phyloP scores from a whole-genome alignment of 1,140 invertebrate species.

The Tetragonula clypearis region DNA sequence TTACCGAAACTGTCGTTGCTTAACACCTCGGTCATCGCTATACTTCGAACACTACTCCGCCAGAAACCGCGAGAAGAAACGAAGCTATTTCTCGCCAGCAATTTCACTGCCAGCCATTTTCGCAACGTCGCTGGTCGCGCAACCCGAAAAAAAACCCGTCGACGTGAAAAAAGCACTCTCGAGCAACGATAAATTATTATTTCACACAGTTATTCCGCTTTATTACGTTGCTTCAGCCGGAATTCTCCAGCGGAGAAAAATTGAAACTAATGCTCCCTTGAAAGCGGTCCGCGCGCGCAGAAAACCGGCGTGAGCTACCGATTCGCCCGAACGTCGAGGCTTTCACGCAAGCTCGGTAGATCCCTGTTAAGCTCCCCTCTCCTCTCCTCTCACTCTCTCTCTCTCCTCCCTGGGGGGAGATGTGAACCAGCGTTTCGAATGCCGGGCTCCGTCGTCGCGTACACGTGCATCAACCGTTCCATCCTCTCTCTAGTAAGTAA shows the following conservation, averaged over 20 bases:
- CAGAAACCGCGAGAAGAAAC: too few species aligned
- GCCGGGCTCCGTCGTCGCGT: background rate
- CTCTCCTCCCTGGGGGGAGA: background rate
- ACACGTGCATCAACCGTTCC: background rate
- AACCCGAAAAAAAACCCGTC: background rate
- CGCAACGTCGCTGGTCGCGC: too few species aligned
- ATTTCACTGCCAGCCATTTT: background rate
- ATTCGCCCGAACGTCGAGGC: background rate
- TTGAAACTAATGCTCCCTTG: constrained; percentile 1
- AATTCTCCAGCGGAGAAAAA: background rate
- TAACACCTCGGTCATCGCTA: too few species aligned
- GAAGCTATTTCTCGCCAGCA: too few species aligned
- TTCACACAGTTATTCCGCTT: background rate
- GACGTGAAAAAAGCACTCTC: background rate
- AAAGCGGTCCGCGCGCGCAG: background rate
- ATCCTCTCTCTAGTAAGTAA: constrained; percentile 21
- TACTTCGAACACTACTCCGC: too few species aligned
- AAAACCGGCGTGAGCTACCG: background rate
- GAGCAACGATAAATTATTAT: background rate
- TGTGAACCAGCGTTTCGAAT: constrained; percentile 8
- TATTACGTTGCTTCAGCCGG: background rate
- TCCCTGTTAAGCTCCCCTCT: constrained; percentile 28
- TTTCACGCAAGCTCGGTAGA: constrained; percentile 28
- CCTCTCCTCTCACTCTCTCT: too few species aligned
- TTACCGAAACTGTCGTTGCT: too few species aligned